Evolutionary conservation across 2,113 vertebrate species (phyloP).

Genomic region (Sturnira hondurensis): DNA sequence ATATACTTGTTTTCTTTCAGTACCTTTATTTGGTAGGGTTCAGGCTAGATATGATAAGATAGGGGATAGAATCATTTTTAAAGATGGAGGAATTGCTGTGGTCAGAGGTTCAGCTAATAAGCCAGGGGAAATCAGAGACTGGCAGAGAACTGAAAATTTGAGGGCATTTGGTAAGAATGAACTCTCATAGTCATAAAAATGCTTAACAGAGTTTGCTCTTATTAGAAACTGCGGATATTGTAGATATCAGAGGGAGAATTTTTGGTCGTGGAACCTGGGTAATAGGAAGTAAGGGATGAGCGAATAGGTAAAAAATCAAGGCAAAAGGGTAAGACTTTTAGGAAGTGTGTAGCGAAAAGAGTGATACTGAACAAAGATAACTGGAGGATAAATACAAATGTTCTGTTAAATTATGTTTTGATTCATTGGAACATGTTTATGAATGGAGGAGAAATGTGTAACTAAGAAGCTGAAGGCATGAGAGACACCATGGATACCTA

Average conservation of each 20-base stretch:
- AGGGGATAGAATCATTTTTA: background rate
- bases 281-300: background rate
- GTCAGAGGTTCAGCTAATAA: conserved; percentile 1
- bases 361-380: background rate
- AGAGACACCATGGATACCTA: background rate
- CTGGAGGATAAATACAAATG: background rate
- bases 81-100: conserved; percentile 4
- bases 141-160: background rate
- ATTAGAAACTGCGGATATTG: background rate
- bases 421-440: background rate
- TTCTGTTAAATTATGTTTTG: background rate
- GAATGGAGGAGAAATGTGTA: background rate
- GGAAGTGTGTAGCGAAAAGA: background rate
- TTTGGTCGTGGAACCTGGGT: background rate
- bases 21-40: background rate
- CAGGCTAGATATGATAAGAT: background rate
- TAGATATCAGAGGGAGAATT: background rate
- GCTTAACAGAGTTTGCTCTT: background rate
- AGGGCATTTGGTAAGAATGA: background rate
- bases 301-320: background rate
- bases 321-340: background rate
- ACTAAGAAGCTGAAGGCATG: background rate
- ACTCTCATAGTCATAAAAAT: conserved; percentile 14
- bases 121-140: background rate
- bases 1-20: background rate